Conservation (phyloP, 2,113 vertebrate species). For the Notarius quadriscutis region DNA sequence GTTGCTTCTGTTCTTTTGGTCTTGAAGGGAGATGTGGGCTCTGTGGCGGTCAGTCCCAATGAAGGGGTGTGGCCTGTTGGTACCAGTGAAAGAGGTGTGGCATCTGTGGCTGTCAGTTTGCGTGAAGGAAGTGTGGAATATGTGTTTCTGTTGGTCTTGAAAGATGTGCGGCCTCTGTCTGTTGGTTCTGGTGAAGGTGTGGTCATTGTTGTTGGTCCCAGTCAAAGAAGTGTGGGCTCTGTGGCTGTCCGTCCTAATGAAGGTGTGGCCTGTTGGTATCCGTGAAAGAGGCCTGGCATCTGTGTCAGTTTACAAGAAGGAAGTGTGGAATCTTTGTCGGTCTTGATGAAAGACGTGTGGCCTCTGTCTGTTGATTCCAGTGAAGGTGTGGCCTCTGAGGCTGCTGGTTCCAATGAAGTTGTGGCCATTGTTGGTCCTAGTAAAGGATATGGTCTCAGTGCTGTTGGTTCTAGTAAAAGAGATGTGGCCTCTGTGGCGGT, state of each 20-base stretch:
- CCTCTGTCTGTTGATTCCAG: not conserved
- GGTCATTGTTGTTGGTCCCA: not conserved
- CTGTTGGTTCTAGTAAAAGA: not conserved
- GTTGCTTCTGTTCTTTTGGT: not conserved
- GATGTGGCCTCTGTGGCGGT: not conserved
- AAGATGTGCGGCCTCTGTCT: not conserved
- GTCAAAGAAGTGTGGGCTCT: not conserved
- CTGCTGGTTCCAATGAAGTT: no score
- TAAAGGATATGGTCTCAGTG: no score
- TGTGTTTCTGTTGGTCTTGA: not conserved
- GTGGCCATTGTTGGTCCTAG: no score
- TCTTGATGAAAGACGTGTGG: not conserved
- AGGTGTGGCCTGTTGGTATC: not conserved
- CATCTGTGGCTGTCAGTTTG: not conserved
- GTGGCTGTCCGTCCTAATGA: not conserved
- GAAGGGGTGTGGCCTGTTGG: not conserved
- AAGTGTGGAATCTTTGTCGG: no score
- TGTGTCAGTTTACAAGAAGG: not conserved
- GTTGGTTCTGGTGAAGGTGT: not conserved
- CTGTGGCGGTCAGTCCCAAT: not conserved
- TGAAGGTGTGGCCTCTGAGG: no score
- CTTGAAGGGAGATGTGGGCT: not conserved
- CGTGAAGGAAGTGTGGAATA: not conserved
- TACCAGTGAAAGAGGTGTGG: not conserved
- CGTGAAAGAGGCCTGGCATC: not conserved